These are phyloP conservation scores for Oeneis ivallda DNA, from an alignment of 2,888 invertebrate species.

Conservation along the genomic window DNA sequence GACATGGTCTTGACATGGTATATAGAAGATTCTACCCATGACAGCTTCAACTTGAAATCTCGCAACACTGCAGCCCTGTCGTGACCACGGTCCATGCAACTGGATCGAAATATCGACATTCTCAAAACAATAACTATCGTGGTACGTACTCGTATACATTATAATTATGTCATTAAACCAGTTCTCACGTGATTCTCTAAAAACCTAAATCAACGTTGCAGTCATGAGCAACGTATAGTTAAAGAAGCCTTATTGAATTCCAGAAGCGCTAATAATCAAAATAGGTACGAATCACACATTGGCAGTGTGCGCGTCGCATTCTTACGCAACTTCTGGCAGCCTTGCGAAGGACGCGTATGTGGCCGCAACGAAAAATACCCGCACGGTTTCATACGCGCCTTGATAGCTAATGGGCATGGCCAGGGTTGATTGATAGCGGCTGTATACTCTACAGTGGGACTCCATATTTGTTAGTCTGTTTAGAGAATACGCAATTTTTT, in stretches of 20 bases:
- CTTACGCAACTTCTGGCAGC: slow-evolving; percentile 64
- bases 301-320: slow-evolving; percentile 27
- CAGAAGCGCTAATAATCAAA: slow-evolving; percentile 23
- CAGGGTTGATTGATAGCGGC: slow-evolving; percentile 25
- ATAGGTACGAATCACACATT: slow-evolving; percentile 26
- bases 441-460: neutral
- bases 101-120: too few relatives aligned
- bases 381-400: slow-evolving; percentile 52
- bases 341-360: slow-evolving; percentile 71
- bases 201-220: neutral
- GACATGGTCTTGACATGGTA: too few relatives aligned
- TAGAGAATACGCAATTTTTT: neutral
- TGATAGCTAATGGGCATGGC: slow-evolving; percentile 27
- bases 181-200: neutral
- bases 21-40: too few relatives aligned
- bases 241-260: slow-evolving; percentile 24
- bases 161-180: neutral
- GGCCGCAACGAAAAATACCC: slow-evolving; percentile 54
- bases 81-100: too few relatives aligned
- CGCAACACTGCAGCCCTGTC: too few relatives aligned
- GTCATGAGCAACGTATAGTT: slow-evolving; percentile 3
- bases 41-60: too few relatives aligned
- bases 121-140: too few relatives aligned
- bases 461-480: neutral
- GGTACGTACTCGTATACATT: too few relatives aligned